Percentiles rank a stretch among this genome's conserved stretches.
Conservation (phyloP, 2,797 vertebrate genomes). For the Pseudomugil tenellus region DNA sequence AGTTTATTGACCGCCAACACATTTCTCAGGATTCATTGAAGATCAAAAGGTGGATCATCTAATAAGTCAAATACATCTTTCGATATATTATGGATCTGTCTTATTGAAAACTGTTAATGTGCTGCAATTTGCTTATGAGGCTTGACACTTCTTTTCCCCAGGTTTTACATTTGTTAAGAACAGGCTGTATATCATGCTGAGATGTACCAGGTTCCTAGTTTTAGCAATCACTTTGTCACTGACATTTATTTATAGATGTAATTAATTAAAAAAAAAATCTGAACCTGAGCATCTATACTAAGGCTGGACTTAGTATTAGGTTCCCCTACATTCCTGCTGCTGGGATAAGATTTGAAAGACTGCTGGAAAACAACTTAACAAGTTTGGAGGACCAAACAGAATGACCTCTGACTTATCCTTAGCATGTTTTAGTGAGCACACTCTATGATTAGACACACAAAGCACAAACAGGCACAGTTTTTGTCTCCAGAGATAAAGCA, state of each 20-base stretch:
- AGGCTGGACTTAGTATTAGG: neutral
- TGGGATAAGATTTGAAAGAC: neutral
- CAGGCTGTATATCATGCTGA: neutral
- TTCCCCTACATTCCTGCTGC: neutral
- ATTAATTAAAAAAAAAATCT: too few species aligned
- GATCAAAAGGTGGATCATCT: neutral
- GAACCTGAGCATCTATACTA: neutral
- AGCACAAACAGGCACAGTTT: conserved; percentile 23
- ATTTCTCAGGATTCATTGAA: neutral
- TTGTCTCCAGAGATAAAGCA: conserved; percentile 46
- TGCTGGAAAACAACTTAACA: neutral
- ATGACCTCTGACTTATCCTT: neutral
- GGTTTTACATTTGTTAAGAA: neutral
- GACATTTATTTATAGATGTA: too few species aligned
- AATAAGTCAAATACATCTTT: neutral
- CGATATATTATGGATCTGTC: neutral
- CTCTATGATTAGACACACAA: neutral
- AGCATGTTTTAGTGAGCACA: conserved; percentile 1
- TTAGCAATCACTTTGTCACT: too few species aligned
- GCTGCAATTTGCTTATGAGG: neutral
- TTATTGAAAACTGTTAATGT: too few species aligned
- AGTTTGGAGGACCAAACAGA: neutral
- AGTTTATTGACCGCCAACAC: neutral
- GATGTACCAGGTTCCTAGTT: too few species aligned
- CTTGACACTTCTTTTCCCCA: neutral